Evolutionary conservation across 2,797 vertebrate species (phyloP).

Genomic region (Pseudochaenichthys georgianus): DNA sequence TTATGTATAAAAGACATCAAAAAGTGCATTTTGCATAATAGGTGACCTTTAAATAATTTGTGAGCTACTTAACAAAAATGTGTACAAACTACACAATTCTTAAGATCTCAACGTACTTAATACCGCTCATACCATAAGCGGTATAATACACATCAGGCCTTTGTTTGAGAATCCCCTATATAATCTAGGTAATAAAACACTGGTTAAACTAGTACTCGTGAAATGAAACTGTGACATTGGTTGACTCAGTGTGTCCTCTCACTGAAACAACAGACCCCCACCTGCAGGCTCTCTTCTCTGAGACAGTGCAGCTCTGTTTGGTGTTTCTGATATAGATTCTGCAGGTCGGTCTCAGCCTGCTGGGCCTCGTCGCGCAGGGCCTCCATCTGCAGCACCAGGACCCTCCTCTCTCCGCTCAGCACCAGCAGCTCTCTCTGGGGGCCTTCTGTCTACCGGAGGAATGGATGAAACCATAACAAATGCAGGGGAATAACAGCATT

Average conservation of each 20-base stretch:
- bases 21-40: neutral
- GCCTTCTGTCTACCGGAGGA: conserved; percentile 65
- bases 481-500: conserved; percentile 41
- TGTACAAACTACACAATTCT: neutral
- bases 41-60: neutral
- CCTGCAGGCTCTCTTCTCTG: conserved; percentile 87
- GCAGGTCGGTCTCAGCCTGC: conserved; percentile 82
- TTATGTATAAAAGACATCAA: no score
- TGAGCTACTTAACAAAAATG: no score
- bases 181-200: neutral
- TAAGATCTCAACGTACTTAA: neutral
- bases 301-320: conserved; percentile 77
- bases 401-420: conserved; percentile 80
- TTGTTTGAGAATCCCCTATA: neutral
- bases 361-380: conserved; percentile 83
- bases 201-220: neutral
- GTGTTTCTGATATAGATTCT: conserved; percentile 77
- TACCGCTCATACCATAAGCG: no score
- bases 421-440: conserved; percentile 72
- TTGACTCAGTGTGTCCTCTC: neutral
- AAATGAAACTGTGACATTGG: neutral
- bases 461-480: conserved; percentile 31
- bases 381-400: conserved; percentile 86
- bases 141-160: neutral
- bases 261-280: conserved; percentile 44